phyloP scores from a whole-genome alignment of 2,113 vertebrate genomes.

The Cryptoleucopteryx plumbea region DNA sequence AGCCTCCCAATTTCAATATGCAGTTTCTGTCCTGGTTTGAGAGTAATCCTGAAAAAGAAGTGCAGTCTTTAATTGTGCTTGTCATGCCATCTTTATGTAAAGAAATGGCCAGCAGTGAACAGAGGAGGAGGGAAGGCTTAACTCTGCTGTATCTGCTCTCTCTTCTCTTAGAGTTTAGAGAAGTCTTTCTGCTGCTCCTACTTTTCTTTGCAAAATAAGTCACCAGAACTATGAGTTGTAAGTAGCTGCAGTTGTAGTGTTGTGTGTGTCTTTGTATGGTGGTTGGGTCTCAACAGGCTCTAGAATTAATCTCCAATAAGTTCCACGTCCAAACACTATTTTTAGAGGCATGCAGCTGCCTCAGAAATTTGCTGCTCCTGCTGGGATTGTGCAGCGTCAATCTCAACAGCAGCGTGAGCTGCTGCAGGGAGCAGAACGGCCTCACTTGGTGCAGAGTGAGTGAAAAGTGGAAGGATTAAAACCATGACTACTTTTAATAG shows the following conservation, averaged over 20 bases:
- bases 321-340: neutral
- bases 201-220: neutral
- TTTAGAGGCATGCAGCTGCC: neutral
- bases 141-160: neutral
- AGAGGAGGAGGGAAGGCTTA: neutral
- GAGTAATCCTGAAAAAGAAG: neutral
- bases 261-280: neutral
- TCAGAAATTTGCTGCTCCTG: neutral
- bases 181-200: neutral
- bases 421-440: neutral
- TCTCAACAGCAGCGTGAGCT: neutral
- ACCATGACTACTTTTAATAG: neutral
- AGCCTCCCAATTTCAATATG: neutral
- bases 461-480: neutral
- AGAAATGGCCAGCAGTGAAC: neutral
- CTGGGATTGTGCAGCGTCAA: neutral
- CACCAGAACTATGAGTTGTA: fast-evolving
- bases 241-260: neutral
- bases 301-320: neutral
- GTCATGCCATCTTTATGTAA: neutral
- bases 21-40: neutral
- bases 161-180: neutral
- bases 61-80: neutral
- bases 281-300: neutral
- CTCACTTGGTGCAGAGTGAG: neutral